Percentiles rank a stretch among this genome's conserved stretches.
Conservation (phyloP, 1,140 invertebrate genomes). For the Aphis craccivora region DNA sequence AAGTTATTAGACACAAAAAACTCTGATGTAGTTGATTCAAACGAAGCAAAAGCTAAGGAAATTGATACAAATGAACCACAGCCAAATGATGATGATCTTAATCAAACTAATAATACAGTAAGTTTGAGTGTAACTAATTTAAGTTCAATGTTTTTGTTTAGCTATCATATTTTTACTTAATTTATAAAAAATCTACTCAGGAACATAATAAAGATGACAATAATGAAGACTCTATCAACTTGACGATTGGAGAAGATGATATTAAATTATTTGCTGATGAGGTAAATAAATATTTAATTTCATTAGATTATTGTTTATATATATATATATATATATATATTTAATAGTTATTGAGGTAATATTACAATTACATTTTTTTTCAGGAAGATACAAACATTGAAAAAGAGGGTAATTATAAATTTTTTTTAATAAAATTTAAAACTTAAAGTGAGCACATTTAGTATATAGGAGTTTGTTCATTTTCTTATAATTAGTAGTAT, state of each 20-base stretch:
- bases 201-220: slow-evolving; percentile 68
- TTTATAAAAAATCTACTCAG: slow-evolving; percentile 48
- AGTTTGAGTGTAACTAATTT: not conserved
- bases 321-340: no score
- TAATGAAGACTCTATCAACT: slow-evolving; percentile 78
- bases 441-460: not conserved
- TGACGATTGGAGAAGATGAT: slow-evolving; percentile 82
- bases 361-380: slow-evolving; percentile 43
- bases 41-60: slow-evolving; percentile 38
- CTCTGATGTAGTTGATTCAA: slow-evolving; percentile 35
- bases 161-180: not conserved
- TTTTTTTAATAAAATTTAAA: not conserved
- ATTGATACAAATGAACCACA: not conserved
- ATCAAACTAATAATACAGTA: slow-evolving; percentile 18
- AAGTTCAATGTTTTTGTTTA: not conserved
- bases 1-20: not conserved
- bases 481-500: not conserved
- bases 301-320: not conserved
- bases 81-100: not conserved
- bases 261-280: slow-evolving; percentile 79
- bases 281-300: slow-evolving; percentile 64
- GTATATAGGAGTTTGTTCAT: not conserved
- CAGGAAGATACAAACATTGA: slow-evolving; percentile 60
- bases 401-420: slow-evolving; percentile 60
- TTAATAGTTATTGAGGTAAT: no score